Evolutionary conservation across 2,888 invertebrate species (phyloP).

Genomic region (Tuberolachnus salignus): DNA sequence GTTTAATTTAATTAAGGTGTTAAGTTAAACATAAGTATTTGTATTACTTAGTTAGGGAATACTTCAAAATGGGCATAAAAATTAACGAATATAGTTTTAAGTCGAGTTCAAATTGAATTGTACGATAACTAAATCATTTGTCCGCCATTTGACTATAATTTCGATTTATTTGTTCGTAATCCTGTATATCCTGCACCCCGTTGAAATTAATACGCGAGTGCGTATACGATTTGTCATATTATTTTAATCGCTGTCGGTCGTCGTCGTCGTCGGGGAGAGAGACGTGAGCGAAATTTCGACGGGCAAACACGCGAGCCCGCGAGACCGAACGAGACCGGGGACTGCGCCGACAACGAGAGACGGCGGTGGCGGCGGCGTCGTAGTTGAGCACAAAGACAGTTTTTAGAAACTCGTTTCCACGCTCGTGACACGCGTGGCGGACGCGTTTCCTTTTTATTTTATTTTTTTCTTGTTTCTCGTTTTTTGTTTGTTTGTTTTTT

Average conservation of each 20-base stretch:
- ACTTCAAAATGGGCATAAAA: no score
- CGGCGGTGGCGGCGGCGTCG: conserved; percentile 16
- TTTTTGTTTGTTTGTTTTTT: not conserved
- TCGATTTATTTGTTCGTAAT: no score
- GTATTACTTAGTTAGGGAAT: no score
- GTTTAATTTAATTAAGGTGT: no score
- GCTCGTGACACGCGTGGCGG: conserved; percentile 40
- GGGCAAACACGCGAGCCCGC: not conserved
- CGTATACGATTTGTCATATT: not conserved
- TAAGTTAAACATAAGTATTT: no score
- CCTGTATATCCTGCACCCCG: no score
- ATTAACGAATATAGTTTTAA: no score
- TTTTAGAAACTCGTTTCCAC: conserved; percentile 47
- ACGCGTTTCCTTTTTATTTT: conserved; percentile 14
- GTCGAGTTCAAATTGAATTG: no score
- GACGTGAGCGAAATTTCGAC: not conserved
- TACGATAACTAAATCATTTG: no score
- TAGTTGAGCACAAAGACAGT: conserved; percentile 17
- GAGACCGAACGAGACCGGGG: not conserved
- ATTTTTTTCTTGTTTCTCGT: not conserved
- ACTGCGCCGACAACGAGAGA: not conserved
- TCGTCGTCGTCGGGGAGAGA: not conserved
- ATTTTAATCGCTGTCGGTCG: no score
- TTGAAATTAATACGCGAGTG: not conserved
- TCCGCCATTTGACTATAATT: no score